Base-by-base conservation (phyloP, 2,888 invertebrate species). In the Carterocephalus palaemon region DNA sequence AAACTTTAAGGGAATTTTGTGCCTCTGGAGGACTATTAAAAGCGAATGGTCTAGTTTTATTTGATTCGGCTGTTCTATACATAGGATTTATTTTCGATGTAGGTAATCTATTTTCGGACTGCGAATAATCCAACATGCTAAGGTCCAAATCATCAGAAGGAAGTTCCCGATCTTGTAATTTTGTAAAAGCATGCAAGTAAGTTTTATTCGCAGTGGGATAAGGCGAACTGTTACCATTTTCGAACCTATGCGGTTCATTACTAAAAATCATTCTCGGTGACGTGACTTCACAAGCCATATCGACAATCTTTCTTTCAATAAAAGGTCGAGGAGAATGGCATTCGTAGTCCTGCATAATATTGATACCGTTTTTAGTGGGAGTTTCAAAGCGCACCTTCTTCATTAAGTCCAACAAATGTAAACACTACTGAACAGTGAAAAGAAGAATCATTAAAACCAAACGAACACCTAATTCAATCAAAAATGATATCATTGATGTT, bases 371-470 rank as follows among this genome's bases (percentile, higher is more conserved):
- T 41, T 48, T 49, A 26, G 33, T 31, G 36, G 74, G 73, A 41
- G 73, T 67, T 52, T 74, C 69, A 60, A 86, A 86, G 22, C 85
- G 74, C 54, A 86, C 85, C 63, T 76, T 84, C 79, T 86, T 86
- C 84, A 84, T 85, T 33, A 51, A 55, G 39, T 28, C 12, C n/a
- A n/a, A n/a, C n/a, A n/a, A n/a, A n/a, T n/a, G n/a, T n/a, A n/a
- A 8, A 5, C n/a, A n/a, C n/a, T n/a, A n/a, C n/a, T n/a, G n/a
- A n/a, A n/a, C n/a, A n/a, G n/a, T n/a, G n/a, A n/a, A n/a, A n/a
- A n/a, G n/a, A n/a, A n/a, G n/a, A n/a, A n/a, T n/a, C n/a, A n/a
- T n/a, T n/a, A n/a, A n/a, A n/a, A n/a, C n/a, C n/a, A n/a, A n/a
- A n/a, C n/a, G n/a, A n/a, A n/a, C n/a, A n/a, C n/a, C n/a, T n/a